Base-by-base conservation (phyloP, 2,797 vertebrate species). In the Chiloscyllium punctatum region DNA sequence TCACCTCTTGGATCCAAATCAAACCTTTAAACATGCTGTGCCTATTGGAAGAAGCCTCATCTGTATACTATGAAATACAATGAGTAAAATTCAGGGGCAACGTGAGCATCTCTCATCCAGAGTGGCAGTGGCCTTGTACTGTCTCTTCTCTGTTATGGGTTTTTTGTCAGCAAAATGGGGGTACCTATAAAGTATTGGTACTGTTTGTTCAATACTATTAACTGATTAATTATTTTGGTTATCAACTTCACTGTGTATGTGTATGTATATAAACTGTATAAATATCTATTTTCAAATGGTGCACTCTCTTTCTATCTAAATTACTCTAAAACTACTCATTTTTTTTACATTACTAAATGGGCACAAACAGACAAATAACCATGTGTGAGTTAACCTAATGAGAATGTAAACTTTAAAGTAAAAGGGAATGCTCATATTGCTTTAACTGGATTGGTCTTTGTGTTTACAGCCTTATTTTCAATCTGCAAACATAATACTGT, bases 381-480 rank as follows among this genome's bases (percentile, higher is more conserved):
- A 66, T n/a, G 51, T 15, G 62, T 66, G 33, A 69, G 91, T 1
- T 37, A 69, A 25, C 33, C 66, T 8, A 69, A 94, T 72, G 68
- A 71, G 23, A 57, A 95, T 74, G 69, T 74, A 74, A 53, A 18
- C 37, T 71, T 27, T 37, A 94, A 42, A 42, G 27, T 74, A 95
- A 71, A 21, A 72, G 71, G 94, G 92, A 94, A 72, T 48, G 42
- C 68, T 94, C n/a, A 42, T 94, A 69, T 71, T 94, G 68, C 91
- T 94, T 94, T 42, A 94, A 94, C 66, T 69, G 62, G 62, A 92
- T 77, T 57, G 48, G 71, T 77, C 71, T 95, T 95, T 71, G 48
- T 27, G 69, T 95, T 95, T 95, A 95, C 71, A 94, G 66, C 66
- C 30, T 69, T 25, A 94, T 74, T 95, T 95, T 33, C 94, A 94